Base-by-base conservation (phyloP, 1,140 invertebrate genomes). In the Heliconius hewitsoni region DNA sequence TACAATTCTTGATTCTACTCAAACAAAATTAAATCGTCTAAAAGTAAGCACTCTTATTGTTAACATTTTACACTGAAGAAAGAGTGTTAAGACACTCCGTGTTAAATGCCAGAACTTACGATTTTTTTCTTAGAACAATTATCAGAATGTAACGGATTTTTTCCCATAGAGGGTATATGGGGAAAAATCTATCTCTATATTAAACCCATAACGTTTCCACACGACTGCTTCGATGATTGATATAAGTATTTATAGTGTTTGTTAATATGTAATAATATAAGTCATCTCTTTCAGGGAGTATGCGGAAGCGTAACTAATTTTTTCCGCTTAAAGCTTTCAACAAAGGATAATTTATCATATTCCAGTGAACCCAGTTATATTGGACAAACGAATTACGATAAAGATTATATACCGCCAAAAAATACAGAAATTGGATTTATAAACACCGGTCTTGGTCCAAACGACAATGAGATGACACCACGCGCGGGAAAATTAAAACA, bases 1-100 rank as follows among this genome's bases (percentile, higher is more conserved):
- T 86, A 96, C 95, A 30, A 97, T 98, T 77, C 93, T 98, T 55
- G 96, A 95, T 83, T 96, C 95, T 34, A 98, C 98, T 1, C 98
- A 99, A 91, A 97, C 97, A 77, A 98, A 98, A 94, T 94, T 99
- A 70, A 98, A 98, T 94, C 96, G 96, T 87, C 96, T 99, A 82
- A 99, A 98, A 95, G 97, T 97, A 94, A 92, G 84, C 30, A 70
- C 46, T 71, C 46, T 13, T 18, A 42, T 46, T 60, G 3, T 60
- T 23, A 46, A 46, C 42, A 16, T 46, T 16, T 46, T 4, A 4
- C 13, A 46, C 42, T 0, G 0, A 16, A 16, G 42, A 46, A 46
- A 46, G 16, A 16, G 13, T 46, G 13, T 46, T 46, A 46, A 46
- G 13, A 16, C 13, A 46, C 3, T 46, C 42, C 13, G 11, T 3